Percentiles rank a stretch among this genome's conserved stretches.
phyloP scores from a whole-genome alignment of 2,888 invertebrate species.

The Terebella lapidaria region DNA sequence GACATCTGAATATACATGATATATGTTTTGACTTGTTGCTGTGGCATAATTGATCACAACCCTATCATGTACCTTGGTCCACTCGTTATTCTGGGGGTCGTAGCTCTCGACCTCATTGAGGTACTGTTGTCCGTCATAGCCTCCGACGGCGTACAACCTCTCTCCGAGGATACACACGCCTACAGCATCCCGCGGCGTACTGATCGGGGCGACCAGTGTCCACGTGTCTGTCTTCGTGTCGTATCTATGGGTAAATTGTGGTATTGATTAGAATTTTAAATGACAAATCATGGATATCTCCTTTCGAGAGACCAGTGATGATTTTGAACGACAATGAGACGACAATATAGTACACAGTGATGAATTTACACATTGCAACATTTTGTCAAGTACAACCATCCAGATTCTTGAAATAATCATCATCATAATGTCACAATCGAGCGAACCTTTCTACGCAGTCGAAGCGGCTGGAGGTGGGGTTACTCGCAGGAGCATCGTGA shows the following conservation, averaged over 20 bases:
- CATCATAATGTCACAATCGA: too few relatives aligned
- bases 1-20: too few relatives aligned
- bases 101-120: constrained; percentile 78
- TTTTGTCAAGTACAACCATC: too few relatives aligned
- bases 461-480: constrained; percentile 75
- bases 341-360: too few relatives aligned
- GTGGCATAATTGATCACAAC: too few relatives aligned
- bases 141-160: constrained; percentile 76
- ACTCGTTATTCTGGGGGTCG: constrained; percentile 64
- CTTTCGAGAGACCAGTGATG: too few relatives aligned
- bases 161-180: constrained; percentile 83
- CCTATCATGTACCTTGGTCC: constrained; percentile 55
- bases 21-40: too few relatives aligned
- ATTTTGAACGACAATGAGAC: too few relatives aligned
- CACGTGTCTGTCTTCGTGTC: constrained; percentile 75
- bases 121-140: constrained; percentile 86
- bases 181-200: constrained; percentile 79
- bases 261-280: too few relatives aligned
- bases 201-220: constrained; percentile 78
- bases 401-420: too few relatives aligned
- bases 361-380: too few relatives aligned
- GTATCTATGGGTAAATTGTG: constrained; percentile 59
- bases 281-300: too few relatives aligned
- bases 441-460: constrained; percentile 89
- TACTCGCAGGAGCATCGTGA: constrained; percentile 86